Evolutionary conservation across 1,140 invertebrate species (phyloP).

Genomic region (Bombus waltoni): DNA sequence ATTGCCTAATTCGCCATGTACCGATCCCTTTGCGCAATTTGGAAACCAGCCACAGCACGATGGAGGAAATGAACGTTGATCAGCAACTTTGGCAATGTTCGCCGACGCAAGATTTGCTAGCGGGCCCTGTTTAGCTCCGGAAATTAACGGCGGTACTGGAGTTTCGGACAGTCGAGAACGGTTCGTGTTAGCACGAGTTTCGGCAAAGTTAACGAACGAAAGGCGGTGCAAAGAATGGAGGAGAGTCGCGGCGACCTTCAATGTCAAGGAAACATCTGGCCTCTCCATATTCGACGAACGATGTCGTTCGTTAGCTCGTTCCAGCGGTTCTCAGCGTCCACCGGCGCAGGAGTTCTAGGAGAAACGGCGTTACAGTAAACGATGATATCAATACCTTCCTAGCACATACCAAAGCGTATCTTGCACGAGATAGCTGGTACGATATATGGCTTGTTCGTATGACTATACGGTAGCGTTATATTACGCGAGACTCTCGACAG

Average conservation of each 20-base stretch:
- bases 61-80: background rate
- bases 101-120: background rate
- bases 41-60: background rate
- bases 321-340: slow-evolving; percentile 57
- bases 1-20: background rate
- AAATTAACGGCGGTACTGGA: slow-evolving; percentile 8
- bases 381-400: slow-evolving; percentile 62
- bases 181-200: background rate
- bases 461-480: slow-evolving; percentile 29
- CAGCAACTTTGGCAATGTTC: background rate
- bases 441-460: slow-evolving; percentile 10
- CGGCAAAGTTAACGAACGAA: slow-evolving; percentile 3
- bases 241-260: slow-evolving; percentile 56
- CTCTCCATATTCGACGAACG: slow-evolving; percentile 65
- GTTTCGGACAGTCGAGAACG: slow-evolving; percentile 12
- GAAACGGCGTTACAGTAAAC: slow-evolving; percentile 40
- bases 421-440: slow-evolving; percentile 45
- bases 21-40: no score
- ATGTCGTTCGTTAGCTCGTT: slow-evolving; percentile 66
- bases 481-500: background rate
- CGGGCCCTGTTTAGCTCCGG: slow-evolving; percentile 27
- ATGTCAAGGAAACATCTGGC: slow-evolving; percentile 60
- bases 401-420: slow-evolving; percentile 42
- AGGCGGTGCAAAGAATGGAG: background rate
- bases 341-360: slow-evolving; percentile 46